These are phyloP conservation scores for Phoebastria nigripes DNA, from an alignment of 2,797 vertebrate species.

Conservation along the genomic window DNA sequence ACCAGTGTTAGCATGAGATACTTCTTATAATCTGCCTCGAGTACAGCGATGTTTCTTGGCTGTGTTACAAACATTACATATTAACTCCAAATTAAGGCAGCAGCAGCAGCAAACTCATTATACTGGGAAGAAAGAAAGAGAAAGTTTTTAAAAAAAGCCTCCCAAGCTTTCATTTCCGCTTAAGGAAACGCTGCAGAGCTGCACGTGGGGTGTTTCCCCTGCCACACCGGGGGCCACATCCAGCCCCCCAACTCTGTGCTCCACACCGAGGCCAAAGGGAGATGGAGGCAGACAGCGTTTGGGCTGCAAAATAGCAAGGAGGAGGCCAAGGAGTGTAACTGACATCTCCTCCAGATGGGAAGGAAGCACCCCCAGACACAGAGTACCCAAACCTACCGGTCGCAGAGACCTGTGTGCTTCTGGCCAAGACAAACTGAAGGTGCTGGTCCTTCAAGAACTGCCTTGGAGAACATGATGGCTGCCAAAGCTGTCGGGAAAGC, in stretches of 20 bases:
- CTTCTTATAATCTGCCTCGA: conserved; percentile 40
- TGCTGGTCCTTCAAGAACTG: neutral
- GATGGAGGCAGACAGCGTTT: neutral
- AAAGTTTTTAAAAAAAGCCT: neutral
- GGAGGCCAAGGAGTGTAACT: neutral
- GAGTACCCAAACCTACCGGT: neutral
- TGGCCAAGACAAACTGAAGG: neutral
- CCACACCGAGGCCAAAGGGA: neutral
- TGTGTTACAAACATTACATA: conserved; percentile 56
- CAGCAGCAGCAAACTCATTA: conserved; percentile 49
- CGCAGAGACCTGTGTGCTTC: neutral
- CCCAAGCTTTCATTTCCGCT: conserved; percentile 19
- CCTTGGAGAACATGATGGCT: neutral
- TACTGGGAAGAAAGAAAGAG: neutral
- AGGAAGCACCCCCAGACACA: neutral
- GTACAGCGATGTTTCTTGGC: conserved; percentile 28
- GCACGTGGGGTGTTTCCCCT: neutral
- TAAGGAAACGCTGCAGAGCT: neutral
- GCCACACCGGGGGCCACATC: neutral
- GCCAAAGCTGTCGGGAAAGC: neutral
- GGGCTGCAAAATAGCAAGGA: neutral
- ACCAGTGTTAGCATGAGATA: conserved; percentile 39
- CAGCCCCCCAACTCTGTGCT: neutral
- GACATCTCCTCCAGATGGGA: neutral
- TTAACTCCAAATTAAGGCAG: conserved; percentile 66